phyloP scores from a whole-genome alignment of 2,797 vertebrate species.

The Otus scops region DNA sequence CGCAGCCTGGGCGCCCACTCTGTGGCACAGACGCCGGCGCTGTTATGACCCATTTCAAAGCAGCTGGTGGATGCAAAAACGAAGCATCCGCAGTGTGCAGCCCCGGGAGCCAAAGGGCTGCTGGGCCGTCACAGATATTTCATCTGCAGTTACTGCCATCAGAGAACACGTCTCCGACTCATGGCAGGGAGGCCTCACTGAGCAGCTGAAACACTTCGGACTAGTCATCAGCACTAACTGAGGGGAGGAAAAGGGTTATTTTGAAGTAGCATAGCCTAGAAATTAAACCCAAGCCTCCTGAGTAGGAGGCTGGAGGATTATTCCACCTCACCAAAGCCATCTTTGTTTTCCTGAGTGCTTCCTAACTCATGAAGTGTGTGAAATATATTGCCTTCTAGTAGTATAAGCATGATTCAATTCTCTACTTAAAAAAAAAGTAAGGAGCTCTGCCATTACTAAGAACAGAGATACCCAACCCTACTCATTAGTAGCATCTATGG shows the following conservation, averaged over 20 bases:
- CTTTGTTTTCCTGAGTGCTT: not conserved
- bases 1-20: not conserved
- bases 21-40: not conserved
- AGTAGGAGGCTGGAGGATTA: not conserved
- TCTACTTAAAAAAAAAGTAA: not conserved
- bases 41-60: not conserved
- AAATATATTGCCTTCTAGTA: not conserved
- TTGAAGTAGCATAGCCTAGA: not conserved
- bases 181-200: not conserved
- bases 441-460: not conserved
- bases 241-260: not conserved
- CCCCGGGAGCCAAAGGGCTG: not conserved
- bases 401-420: not conserved
- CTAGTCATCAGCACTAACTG: not conserved
- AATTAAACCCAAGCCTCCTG: not conserved
- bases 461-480: not conserved
- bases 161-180: not conserved
- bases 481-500: fast-evolving
- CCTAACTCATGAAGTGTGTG: not conserved
- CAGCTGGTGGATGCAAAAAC: not conserved
- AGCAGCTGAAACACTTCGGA: not conserved
- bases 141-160: not conserved
- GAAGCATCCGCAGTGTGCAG: not conserved
- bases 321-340: not conserved
- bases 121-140: not conserved